These are phyloP conservation scores for Ommatoiulus sabulosus DNA, from an alignment of 2,888 invertebrate genomes.

Conservation along the genomic window DNA sequence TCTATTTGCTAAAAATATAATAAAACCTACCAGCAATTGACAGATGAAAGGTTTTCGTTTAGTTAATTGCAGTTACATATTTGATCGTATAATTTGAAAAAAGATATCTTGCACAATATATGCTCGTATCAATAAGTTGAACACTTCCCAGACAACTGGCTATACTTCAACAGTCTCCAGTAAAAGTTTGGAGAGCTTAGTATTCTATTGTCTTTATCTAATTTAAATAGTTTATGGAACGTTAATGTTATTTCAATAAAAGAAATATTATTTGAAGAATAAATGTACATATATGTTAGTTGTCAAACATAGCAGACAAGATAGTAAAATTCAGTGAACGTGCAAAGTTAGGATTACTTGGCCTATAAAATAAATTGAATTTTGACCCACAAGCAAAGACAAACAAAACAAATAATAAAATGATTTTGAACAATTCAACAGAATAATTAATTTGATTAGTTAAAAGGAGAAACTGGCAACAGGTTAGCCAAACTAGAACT, in stretches of 20 bases:
- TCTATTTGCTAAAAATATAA: neutral
- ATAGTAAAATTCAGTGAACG: neutral
- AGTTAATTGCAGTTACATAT: neutral
- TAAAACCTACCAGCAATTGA: neutral
- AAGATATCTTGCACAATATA: no score
- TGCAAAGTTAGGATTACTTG: neutral
- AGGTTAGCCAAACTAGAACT: neutral
- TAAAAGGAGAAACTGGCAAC: neutral
- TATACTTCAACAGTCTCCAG: no score
- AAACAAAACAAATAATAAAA: neutral
- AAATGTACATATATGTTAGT: neutral
- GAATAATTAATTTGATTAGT: neutral
- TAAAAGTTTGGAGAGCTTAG: no score
- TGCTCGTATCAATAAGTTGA: no score
- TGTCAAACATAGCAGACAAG: neutral
- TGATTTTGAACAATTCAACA: neutral
- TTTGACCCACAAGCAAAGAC: constrained; percentile 10
- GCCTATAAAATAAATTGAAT: neutral
- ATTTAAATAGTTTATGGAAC: neutral
- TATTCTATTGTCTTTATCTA: no score
- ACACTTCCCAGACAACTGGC: no score
- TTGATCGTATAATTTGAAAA: no score
- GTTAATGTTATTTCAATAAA: neutral
- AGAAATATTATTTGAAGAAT: neutral
- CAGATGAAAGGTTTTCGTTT: neutral